These are phyloP conservation scores for Drosophila malerkotliana DNA, from an alignment of 1,140 invertebrate species.

Conservation along the genomic window DNA sequence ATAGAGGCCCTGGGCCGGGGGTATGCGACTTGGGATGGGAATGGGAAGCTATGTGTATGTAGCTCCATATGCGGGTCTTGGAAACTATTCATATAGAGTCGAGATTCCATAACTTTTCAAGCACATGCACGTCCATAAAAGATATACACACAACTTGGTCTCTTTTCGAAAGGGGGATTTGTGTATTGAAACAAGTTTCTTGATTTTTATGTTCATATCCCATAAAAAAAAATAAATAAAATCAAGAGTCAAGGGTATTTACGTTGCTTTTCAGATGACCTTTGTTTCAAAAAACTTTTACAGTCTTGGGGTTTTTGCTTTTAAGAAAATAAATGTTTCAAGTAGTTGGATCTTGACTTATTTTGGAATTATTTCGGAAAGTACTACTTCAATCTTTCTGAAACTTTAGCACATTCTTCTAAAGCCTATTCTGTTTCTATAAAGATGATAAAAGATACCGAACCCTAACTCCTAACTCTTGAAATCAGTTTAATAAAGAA, in stretches of 20 bases:
- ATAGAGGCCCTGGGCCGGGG: slow-evolving; percentile 14
- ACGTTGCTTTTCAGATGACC: background rate
- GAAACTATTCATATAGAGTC: slow-evolving; percentile 46
- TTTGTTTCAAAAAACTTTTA: background rate
- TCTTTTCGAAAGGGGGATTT: slow-evolving; percentile 31
- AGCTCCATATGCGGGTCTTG: slow-evolving; percentile 66
- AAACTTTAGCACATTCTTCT: no score
- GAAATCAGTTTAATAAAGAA: no score
- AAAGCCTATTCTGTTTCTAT: no score
- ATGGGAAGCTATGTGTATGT: background rate
- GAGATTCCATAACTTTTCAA: slow-evolving; percentile 31
- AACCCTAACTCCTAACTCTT: no score
- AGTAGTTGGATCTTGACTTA: no score
- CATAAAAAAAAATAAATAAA: background rate
- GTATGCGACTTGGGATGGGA: background rate
- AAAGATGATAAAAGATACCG: no score
- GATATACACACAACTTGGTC: slow-evolving; percentile 25
- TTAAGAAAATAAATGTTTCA: background rate
- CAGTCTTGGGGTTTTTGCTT: no score
- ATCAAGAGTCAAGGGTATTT: background rate
- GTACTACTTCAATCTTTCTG: no score
- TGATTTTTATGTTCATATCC: background rate
- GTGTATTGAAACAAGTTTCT: slow-evolving; percentile 37
- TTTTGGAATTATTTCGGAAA: no score
- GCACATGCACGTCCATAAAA: background rate